Base-by-base conservation (phyloP, 2,797 vertebrate species). In the Pipistrellus nathusii region DNA sequence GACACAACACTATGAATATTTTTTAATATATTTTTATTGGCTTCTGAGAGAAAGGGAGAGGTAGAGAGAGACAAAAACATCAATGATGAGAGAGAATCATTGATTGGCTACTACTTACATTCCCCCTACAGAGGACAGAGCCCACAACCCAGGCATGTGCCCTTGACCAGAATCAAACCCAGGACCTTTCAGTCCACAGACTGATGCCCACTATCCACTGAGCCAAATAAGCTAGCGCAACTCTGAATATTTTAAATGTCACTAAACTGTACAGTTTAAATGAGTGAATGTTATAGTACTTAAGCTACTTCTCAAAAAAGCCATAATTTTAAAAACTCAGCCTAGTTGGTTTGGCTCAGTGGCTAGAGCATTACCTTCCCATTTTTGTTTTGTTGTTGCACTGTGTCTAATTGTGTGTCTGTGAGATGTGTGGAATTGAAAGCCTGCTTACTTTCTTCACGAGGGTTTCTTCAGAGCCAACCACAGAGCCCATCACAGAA, bases 51-150 rank as follows among this genome's bases (percentile, higher is more conserved):
- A 3, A 57, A 11, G 21, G 8, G 23, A 57, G 55, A 25, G 23
- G 55, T 64, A 72, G n/a, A 57, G 23, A 25, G 23, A 57, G 55
- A 57, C 1, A 57, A 21, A 57, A 57, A 57, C 23, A 57, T 57
- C 55, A 57, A 25, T 57, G 55, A 25, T 57, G 55, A 57, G 55
- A 57, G 55, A 57, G 55, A 57, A 57, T 25, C 23, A 57, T 57
- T 25, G 21, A 57, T 25, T 57, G 55, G 9, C 0, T 25, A 23
- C 23, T 23, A 25, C 23, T 25, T 57, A 9, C 21, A 57, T 4
- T 0, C 9, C 55, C 55, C 23, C 21, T 11, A 57, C 55, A 25
- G 21, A 0, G 8, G 55, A 57, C 11, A 0, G 9, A 57, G 55
- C 23, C 55, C 4, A 4, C 55, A 57, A 57, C 55, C 21, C 21